Evolutionary conservation across 1,140 invertebrate genomes (phyloP), one percentile per base, ranked within the genome.

Genomic region (Halesus radiatus): DNA sequence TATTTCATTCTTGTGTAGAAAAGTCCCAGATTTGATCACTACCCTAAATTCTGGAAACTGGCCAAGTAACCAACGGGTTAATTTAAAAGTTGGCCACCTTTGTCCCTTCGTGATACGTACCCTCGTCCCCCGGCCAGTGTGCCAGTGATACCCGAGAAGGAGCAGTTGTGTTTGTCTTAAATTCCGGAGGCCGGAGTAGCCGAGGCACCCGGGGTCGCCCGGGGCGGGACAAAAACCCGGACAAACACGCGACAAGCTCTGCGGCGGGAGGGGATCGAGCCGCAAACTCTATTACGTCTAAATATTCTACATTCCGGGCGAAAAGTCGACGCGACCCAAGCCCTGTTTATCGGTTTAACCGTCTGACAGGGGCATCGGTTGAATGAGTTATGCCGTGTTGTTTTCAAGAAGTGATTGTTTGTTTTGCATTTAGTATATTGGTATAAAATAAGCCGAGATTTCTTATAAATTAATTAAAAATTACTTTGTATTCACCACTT

Each of bases 21-120:
- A 37, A 6, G 7, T 10, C 3, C 37, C 37, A 45, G 37, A 45
- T 45, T 45, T 45, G 10, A 13, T 13, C 1, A 45, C 37, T 3
- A 45, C 37, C 37, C 37, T 45, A 13, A 45, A 45, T 45, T 45
- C 37, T 45, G 37, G 10, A 45, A 45, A 45, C 37, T n/a, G n/a
- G 10, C 3, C 26, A 29, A 58, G 54, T 3, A 20, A 18, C 1
- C 20, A 15, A 60, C 20, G 56, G 23, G 56, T 60, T 60, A 60
- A 60, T 60, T 60, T 60, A 13, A 60, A 60, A 60, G 56, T 60
- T 60, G 56, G 10, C 56, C 56, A 60, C 56, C 56, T 60, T 20
- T 60, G 56, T 60, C 37, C 37, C 10, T 60, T 60, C 7, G 56
- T 18, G 56, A 22, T 22, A 10, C 56, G 56, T 23, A 60, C 56